Evolutionary conservation across 2,888 invertebrate species (phyloP).

Genomic region (Hypomecis punctinalis): DNA sequence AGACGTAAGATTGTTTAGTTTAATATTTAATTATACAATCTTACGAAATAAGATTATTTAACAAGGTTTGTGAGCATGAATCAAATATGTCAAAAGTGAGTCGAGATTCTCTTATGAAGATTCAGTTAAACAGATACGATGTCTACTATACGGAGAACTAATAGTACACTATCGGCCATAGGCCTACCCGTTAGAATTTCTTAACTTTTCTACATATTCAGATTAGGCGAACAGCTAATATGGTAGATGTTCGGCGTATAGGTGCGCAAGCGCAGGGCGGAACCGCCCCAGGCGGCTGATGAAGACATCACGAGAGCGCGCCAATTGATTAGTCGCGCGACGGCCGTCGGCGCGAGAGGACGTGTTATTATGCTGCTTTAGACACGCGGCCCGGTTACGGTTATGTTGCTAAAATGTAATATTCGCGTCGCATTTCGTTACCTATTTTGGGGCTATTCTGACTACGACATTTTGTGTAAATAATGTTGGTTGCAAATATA

Average conservation of each 20-base stretch:
- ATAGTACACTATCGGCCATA: too few relatives aligned
- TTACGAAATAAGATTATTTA: too few relatives aligned
- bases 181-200: slow-evolving; percentile 20
- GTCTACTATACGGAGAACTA: too few relatives aligned
- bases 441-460: neutral
- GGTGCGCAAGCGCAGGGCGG: slow-evolving; percentile 74
- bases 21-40: too few relatives aligned
- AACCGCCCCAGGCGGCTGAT: slow-evolving; percentile 80
- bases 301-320: slow-evolving; percentile 81
- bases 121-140: too few relatives aligned
- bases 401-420: slow-evolving; percentile 45
- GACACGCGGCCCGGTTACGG: slow-evolving; percentile 72
- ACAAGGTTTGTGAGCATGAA: too few relatives aligned
- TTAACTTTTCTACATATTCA: slow-evolving; percentile 29
- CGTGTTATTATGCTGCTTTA: slow-evolving; percentile 81
- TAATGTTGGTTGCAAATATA: too few relatives aligned
- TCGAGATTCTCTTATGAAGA: too few relatives aligned
- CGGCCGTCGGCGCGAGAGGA: slow-evolving; percentile 67
- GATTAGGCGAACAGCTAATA: slow-evolving; percentile 36
- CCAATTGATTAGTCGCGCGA: slow-evolving; percentile 84
- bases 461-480: neutral
- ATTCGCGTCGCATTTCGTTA: slow-evolving; percentile 25
- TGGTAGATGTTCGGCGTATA: slow-evolving; percentile 44
- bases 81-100: too few relatives aligned
- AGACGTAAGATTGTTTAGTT: too few relatives aligned